Evolutionary conservation across 2,113 vertebrate species (phyloP), one percentile per base, ranked within the genome.

Genomic region (Leptodactylus fuscus): DNA sequence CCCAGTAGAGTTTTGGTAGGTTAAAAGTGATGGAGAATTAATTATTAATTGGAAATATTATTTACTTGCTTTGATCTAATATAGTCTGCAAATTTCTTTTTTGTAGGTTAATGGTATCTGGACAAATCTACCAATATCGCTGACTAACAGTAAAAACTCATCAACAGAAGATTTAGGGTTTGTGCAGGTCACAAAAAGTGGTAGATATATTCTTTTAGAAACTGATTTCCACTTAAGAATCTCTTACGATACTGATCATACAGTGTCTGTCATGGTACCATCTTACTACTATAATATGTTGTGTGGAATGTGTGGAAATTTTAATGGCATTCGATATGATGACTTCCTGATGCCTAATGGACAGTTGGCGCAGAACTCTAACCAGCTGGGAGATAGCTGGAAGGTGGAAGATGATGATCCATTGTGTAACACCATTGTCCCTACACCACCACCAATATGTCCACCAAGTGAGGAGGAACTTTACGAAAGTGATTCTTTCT

Each of bases 281-380:
- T 88, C 87, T 13, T n/a, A 41, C 20, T 95, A 95, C 88, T 93
- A 92, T 22, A 87, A 92, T 88, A 86, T 92, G 87, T 92, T 94
- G 34, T 96, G 96, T 5, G 96, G 96, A 87, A 91, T 96, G 89
- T 97, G 96, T 22, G 95, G 96, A 24, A 96, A 96, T 90, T 96
- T 95, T 81, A 96, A 96, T 91, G 80, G 77, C 55, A 32, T 78
- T 41, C 60, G 2, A 41, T 88, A 88, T 9, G 95, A 97, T 20
- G 95, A 97, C 34, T 90, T 90, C 86, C 88, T 48, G 79, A 93
- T 88, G 88, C 88, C 91, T 1, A 84, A 93, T 0, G 92, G 91
- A 22, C 88, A 90, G 76, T 88, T 85, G 67, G 91, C 93, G 0
- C 6, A 82, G 7, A 58, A 89, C 34, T 82, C 89, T 11, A 89